phyloP scores from a whole-genome alignment of 2,797 vertebrate genomes.

The Pseudochaenichthys georgianus region DNA sequence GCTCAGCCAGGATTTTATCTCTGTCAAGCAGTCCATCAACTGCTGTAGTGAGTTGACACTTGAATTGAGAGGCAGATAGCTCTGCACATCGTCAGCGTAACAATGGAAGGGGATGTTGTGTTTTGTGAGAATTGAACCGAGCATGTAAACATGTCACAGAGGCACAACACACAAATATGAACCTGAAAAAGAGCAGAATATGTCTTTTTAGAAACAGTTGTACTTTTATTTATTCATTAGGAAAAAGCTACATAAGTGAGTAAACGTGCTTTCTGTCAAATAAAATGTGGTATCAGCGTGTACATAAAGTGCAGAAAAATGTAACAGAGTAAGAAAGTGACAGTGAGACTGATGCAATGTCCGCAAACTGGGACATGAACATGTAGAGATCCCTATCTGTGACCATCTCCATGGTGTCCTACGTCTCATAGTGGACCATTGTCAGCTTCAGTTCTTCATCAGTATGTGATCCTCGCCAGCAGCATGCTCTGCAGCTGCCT shows the following conservation, averaged over 20 bases:
- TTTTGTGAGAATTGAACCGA: no score
- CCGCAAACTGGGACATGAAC: constrained; percentile 20
- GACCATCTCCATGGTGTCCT: constrained; percentile 20
- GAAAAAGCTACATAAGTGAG: constrained; percentile 42
- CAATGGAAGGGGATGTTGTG: no score
- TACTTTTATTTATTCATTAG: constrained; percentile 65
- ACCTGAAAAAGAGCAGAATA: no score
- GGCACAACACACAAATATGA: no score
- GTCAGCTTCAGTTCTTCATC: constrained; percentile 24
- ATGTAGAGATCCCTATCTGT: constrained; percentile 7
- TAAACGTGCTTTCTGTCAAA: constrained; percentile 54
- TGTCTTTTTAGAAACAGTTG: constrained; percentile 41
- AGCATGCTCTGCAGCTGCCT: constrained; percentile 75
- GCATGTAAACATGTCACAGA: no score
- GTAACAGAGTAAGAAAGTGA: constrained; percentile 57
- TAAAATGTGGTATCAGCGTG: constrained; percentile 11
- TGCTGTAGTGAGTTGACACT: no score
- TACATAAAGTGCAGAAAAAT: constrained; percentile 17
- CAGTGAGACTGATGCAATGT: constrained; percentile 1
- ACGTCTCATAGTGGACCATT: constrained; percentile 17
- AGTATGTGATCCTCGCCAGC: constrained; percentile 62
- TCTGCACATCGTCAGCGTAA: no score
- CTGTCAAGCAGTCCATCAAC: no score
- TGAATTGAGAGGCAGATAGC: no score
- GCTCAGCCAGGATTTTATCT: no score